Conservation (phyloP, 2,888 invertebrate genomes). For the Caenorhabditis plicata region DNA sequence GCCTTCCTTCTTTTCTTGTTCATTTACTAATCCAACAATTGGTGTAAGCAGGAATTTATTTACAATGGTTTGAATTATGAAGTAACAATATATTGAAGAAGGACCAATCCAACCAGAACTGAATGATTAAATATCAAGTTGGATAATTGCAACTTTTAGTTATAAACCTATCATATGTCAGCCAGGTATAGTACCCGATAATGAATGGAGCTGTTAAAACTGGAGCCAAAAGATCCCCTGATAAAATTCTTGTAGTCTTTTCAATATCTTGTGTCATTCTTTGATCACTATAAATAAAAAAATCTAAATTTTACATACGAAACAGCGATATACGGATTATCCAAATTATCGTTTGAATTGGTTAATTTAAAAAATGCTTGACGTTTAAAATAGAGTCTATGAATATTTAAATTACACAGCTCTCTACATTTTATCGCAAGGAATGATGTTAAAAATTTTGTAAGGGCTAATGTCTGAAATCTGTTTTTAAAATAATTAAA, state of each 20-base stretch:
- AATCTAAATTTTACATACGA: constrained; percentile 1
- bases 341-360: constrained; percentile 66
- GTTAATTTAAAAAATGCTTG: constrained; percentile 70
- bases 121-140: constrained; percentile 24
- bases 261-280: constrained; percentile 71
- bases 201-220: constrained; percentile 69
- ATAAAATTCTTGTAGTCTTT: constrained; percentile 68
- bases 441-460: constrained; percentile 67
- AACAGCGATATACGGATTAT: constrained; percentile 69
- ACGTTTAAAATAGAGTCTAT: constrained; percentile 69
- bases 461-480: constrained; percentile 68
- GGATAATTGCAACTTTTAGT: constrained; percentile 1
- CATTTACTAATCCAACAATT: constrained; percentile 69
- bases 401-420: constrained; percentile 68
- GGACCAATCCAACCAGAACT: constrained; percentile 72
- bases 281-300: constrained; percentile 69
- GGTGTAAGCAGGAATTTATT: constrained; percentile 71
- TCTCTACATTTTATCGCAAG: constrained; percentile 70
- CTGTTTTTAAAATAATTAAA: constrained; percentile 56
- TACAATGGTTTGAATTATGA: constrained; percentile 69
- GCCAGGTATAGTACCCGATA: constrained; percentile 71
- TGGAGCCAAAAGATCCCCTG: constrained; percentile 67
- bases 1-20: constrained; percentile 71
- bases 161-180: constrained; percentile 68
- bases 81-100: constrained; percentile 69